Base-by-base conservation (phyloP, 2,888 invertebrate species). In the Nephrotoma appendiculata region DNA sequence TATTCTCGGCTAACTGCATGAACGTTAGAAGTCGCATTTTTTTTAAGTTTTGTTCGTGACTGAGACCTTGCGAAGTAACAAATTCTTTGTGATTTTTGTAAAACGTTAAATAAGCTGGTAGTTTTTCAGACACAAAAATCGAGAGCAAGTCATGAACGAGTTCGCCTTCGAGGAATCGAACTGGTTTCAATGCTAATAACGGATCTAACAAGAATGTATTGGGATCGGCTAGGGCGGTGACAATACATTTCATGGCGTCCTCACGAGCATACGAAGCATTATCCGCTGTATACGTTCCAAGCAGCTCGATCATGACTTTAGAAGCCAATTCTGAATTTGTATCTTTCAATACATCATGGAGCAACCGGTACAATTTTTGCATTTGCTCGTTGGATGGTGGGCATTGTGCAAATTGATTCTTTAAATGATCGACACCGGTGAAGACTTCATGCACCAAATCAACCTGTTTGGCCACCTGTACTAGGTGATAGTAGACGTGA, bases 11-110 rank as follows among this genome's bases (percentile, higher is more conserved):
- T 92, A 99, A 94, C 91, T 98, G 98, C 97, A 99, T 99, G 90
- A 99, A 98, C 0, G 99, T 97, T 87, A 99, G 91, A 89, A 99
- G 93, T 88, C 99, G 94, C 98, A 99, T 99, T 92, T 99, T 99
- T 90, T 98, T 96, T 92, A 98, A 94, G 90, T 98, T 98, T 90
- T 97, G 96, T 89, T 98, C 98, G 90, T 99, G 98, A 90, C 97
- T 97, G 86, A 99, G 92, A 85, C 98, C 94, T 91, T 94, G 95
- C 0, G 94, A 94, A 86, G 94, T 95, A 12, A 98, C 96, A 92
- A 98, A 98, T 90, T 98, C 97, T 90, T 96, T 97, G 90, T 99
- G 97, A 89, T 96, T 95, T 89, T 96, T 94, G 91, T 99, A 98
- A 91, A 99, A 99, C 88, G 96, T 94, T 89, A 97, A 93, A 90